These are phyloP conservation scores for Miltochrista miniata DNA, from an alignment of 2,888 invertebrate genomes.

Conservation along the genomic window DNA sequence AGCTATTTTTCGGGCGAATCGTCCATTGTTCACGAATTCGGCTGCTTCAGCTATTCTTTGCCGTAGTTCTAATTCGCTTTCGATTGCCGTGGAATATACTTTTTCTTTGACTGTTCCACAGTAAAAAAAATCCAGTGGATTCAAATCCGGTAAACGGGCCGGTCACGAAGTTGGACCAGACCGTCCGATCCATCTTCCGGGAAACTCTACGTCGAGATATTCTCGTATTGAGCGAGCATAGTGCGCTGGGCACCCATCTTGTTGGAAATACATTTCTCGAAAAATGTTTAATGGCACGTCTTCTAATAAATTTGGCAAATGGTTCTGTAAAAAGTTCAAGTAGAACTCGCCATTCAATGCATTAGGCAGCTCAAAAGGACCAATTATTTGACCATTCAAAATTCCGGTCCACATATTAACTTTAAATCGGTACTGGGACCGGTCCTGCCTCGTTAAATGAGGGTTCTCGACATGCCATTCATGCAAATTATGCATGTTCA, in stretches of 20 bases:
- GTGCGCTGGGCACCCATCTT: slow-evolving; percentile 9
- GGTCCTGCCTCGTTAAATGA: neutral
- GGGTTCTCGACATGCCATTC: neutral
- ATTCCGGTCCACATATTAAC: slow-evolving; percentile 11
- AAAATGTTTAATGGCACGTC: neutral
- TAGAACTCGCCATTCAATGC: slow-evolving; percentile 2
- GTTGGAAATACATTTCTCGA: slow-evolving; percentile 1
- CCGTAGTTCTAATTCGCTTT: too few relatives aligned
- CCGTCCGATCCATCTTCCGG: neutral
- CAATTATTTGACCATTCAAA: slow-evolving; percentile 11
- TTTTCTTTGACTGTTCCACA: slow-evolving; percentile 17
- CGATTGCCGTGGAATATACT: slow-evolving; percentile 7
- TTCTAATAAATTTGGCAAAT: slow-evolving; percentile 4
- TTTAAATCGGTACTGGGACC: too few relatives aligned
- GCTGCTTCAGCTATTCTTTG: too few relatives aligned
- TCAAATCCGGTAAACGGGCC: slow-evolving; percentile 10
- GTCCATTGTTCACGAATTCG: too few relatives aligned
- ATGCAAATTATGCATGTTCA: neutral
- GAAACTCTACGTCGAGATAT: neutral
- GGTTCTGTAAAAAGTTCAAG: neutral
- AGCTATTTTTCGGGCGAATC: too few relatives aligned
- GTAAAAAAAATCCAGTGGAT: slow-evolving; percentile 20
- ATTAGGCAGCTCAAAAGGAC: slow-evolving; percentile 9
- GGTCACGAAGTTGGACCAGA: neutral
- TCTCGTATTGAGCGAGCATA: neutral